phyloP scores from a whole-genome alignment of 2,113 vertebrate species.

The Psettodes erumei region DNA sequence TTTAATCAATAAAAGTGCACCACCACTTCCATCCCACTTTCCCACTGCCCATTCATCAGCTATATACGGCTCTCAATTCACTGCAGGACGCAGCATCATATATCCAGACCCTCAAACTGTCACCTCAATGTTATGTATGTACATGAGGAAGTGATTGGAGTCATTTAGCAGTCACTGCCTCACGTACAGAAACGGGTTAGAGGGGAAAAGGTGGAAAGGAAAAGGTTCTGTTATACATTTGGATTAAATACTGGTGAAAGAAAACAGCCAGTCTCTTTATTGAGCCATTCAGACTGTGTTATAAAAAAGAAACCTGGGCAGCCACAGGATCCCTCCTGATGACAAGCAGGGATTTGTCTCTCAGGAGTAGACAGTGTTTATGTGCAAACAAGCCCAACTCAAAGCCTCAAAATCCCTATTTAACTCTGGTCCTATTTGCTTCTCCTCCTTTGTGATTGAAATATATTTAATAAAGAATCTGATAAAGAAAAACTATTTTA shows the following conservation, averaged over 20 bases:
- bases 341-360: constrained; percentile 26
- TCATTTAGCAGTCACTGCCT: background rate
- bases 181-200: background rate
- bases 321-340: background rate
- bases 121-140: background rate
- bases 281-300: background rate
- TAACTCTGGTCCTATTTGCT: background rate
- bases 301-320: constrained; percentile 1
- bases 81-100: constrained; percentile 8
- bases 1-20: constrained; percentile 49
- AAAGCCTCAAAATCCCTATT: constrained; percentile 20
- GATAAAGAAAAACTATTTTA: background rate
- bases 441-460: background rate
- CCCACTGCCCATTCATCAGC: constrained; percentile 33
- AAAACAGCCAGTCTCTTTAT: background rate
- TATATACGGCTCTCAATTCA: background rate
- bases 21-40: background rate
- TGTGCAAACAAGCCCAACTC: constrained; percentile 33
- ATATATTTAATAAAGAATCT: constrained; percentile 4
- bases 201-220: constrained; percentile 15
- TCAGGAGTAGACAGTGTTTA: constrained; percentile 17
- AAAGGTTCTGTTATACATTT: background rate
- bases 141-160: background rate
- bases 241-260: background rate
- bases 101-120: constrained; percentile 33